Evolutionary conservation across 2,113 vertebrate genomes (phyloP).

Genomic region (Jacana jacana): DNA sequence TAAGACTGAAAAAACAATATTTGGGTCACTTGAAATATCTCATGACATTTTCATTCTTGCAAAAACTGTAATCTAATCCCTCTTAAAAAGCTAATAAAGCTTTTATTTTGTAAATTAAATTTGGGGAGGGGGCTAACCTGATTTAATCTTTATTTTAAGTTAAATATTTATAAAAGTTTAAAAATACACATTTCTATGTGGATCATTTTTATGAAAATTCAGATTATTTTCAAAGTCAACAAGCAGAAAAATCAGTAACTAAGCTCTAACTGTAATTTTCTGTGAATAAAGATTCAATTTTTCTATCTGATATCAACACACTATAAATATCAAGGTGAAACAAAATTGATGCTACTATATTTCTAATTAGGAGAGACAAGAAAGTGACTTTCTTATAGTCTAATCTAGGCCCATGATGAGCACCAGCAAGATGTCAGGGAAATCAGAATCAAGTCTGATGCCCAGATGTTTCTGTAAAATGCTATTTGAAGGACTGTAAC

Average conservation of each 20-base stretch:
- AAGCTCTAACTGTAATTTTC: not conserved
- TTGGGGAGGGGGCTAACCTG: accelerated
- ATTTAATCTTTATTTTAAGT: not conserved
- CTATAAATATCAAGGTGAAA: not conserved
- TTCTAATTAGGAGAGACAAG: not conserved
- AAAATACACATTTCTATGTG: not conserved
- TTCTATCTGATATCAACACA: not conserved
- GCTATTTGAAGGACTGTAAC: not conserved
- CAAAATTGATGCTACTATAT: not conserved
- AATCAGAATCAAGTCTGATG: not conserved
- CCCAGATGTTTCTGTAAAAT: not conserved
- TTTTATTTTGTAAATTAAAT: not conserved
- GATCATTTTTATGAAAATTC: not conserved
- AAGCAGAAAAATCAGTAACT: not conserved
- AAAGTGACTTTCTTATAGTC: not conserved
- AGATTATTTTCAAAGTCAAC: not conserved
- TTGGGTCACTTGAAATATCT: not conserved
- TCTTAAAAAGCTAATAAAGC: not conserved
- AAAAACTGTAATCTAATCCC: not conserved
- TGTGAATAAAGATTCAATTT: not conserved
- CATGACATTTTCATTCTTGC: not conserved
- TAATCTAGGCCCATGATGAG: not conserved
- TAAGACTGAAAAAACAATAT: not conserved
- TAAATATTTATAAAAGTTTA: not conserved
- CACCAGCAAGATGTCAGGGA: not conserved